Percentiles rank a stretch among this genome's conserved stretches.
Evolutionary conservation across 2,797 vertebrate species (phyloP).

Genomic region (Siniperca obscura): DNA sequence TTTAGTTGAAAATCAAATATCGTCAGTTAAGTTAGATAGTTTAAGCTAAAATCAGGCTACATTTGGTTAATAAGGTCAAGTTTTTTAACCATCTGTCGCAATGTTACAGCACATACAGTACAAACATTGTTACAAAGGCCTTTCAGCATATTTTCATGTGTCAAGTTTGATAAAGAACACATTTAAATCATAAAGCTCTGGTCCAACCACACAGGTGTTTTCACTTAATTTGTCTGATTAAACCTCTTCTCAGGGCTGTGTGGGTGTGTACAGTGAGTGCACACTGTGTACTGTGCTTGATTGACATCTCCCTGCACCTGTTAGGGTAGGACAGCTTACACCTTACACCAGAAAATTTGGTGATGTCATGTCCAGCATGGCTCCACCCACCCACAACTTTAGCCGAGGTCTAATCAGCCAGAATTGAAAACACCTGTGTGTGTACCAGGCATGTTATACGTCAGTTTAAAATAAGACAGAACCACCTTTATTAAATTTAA

Average conservation of each 20-base stretch:
- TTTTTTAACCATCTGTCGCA: neutral
- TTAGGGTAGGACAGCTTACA: no score
- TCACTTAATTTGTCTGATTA: neutral
- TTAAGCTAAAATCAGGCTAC: neutral
- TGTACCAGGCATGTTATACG: neutral
- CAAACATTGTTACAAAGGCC: neutral
- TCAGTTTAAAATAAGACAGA: neutral
- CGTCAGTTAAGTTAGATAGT: no score
- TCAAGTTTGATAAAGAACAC: neutral
- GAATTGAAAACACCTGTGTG: neutral
- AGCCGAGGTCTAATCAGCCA: no score
- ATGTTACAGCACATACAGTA: neutral
- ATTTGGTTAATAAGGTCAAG: neutral
- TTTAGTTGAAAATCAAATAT: neutral
- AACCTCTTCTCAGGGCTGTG: neutral
- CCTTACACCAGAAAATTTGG: no score
- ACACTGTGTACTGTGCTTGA: neutral
- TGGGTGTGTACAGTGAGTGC: neutral
- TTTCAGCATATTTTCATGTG: slow-evolving; percentile 13
- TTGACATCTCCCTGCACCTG: neutral
- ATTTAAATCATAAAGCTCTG: neutral
- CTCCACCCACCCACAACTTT: no score
- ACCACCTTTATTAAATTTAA: neutral
- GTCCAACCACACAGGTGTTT: slow-evolving; percentile 10
- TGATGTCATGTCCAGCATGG: no score